phyloP scores from a whole-genome alignment of 2,113 vertebrate species.

The Periophthalmus modestus region DNA sequence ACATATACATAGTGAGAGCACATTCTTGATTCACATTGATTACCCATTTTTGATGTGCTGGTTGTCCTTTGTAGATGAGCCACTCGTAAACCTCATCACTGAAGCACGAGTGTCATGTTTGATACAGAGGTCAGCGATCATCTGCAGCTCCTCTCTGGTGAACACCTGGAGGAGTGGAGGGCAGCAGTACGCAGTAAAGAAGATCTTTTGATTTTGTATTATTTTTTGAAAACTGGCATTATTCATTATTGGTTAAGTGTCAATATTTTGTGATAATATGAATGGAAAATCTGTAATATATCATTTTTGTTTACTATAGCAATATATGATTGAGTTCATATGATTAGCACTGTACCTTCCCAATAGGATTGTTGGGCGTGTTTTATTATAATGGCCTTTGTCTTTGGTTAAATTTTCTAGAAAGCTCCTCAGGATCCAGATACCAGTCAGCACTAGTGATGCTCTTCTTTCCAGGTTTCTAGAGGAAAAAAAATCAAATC shows the following conservation, averaged over 20 bases:
- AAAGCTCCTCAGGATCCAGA: slow-evolving; percentile 87
- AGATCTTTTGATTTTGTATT: no score
- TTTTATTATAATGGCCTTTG: slow-evolving; percentile 96
- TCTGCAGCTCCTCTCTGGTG: no score
- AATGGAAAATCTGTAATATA: neutral
- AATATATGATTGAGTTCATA: neutral
- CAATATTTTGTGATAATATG: neutral
- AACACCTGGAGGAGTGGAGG: slow-evolving; percentile 80
- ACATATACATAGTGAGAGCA: no score
- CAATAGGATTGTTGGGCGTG: slow-evolving; percentile 92
- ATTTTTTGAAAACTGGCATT: no score
- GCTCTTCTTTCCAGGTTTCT: slow-evolving; percentile 75
- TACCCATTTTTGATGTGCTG: slow-evolving; percentile 95
- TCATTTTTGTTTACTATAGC: neutral
- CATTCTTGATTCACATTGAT: no score
- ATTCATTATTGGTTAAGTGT: no score
- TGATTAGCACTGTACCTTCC: slow-evolving; percentile 80
- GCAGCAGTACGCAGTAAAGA: neutral
- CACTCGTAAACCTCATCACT: no score
- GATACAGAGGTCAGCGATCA: no score
- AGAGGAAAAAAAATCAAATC: neutral
- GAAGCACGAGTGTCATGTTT: no score
- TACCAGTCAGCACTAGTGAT: slow-evolving; percentile 87
- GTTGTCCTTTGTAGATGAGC: no score
- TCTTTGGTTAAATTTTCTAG: slow-evolving; percentile 92